Base-by-base conservation (phyloP, 2,888 invertebrate species). In the Pterostichus madidus region DNA sequence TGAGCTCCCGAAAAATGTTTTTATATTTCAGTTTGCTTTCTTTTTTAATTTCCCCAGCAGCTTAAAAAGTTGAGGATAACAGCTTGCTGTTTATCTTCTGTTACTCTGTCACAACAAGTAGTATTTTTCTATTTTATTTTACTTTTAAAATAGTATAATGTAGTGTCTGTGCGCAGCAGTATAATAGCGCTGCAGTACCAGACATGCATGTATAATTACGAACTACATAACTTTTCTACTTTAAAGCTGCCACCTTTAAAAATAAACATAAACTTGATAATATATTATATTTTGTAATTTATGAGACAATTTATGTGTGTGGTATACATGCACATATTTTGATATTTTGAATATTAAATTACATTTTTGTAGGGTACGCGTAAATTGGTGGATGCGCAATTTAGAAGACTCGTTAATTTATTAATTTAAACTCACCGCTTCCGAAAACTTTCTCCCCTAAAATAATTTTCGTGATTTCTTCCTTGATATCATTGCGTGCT, bases 261-360 rank as follows among this genome's bases (percentile, higher is more conserved):
- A 64, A 64, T 64, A 64, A 32, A 64, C 5, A 61, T 32, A 64
- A 61, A 64, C 11, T n/a, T 7, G 5, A 35, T 64, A 31, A 64
- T 64, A 64, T 64, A 64, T 64, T 35, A 13, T 64, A 64, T 64
- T 64, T 59, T n/a, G 32, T 64, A 64, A 64, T 64, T 64, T 64
- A 64, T 13, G n/a, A 64, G 31, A 32, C 31, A 64, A 64, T 64
- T 64, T 64, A 64, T 13, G 64, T n/a, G 64, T 10, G 2, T n/a
- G n/a, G n/a, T n/a, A 2, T n/a, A 35, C 32, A 64, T 35, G 64
- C n/a, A 49, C 24, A 31, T 59, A 49, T 49, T 49, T 49, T 5
- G 0, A 35, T 64, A 64, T 64, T 35, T 32, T 64, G 39, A 39
- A 39, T 32, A 32, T 32, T 5, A 32, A 13, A 11, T 64, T 35